Base-by-base conservation (phyloP, 2,888 invertebrate species). In the Frankliniella fusca region DNA sequence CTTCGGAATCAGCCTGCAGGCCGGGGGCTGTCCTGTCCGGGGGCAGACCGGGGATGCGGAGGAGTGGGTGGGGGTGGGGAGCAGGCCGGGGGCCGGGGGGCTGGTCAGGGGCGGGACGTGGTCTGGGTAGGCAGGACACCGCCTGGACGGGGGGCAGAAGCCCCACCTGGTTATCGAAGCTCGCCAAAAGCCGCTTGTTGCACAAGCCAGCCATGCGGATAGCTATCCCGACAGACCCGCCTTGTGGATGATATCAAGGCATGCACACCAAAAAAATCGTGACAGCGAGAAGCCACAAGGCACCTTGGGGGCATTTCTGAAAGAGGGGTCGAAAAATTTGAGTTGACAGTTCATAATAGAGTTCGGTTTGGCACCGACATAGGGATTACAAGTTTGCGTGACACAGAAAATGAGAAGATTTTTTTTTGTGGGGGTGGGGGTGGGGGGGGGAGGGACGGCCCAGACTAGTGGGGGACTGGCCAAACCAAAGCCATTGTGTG, bases 371-470 rank as follows among this genome's bases (percentile, higher is more conserved):
- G 12, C 7, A 80, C 80, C 38, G 38, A 12, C 1, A 50, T 23
- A 15, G n/a, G 5, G 20, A 80, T 23, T 27, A 80, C 15, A 65
- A 54, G 70, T 54, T 50, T 48, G 79, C 61, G 23, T 76, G 70
- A 80, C 61, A 38, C 65, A 27, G 20, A 28, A 27, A 15, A 38
- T 76, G 76, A 49, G 80, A 48, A 15, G 80, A 28, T 9, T 8
- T 27, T 81, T 83, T 65, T 80, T 15, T 65, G 81, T 80, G 61
- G 48, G 81, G n/a, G 83, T 80, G 38, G 61, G n/a, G 80, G 50
- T 28, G 80, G 15, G 23, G 82, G 81, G 82, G 28, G 50, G 81
- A 23, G 80, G 54, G 61, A 61, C 12, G 76, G 82, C 49, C 54
- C 38, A 27, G 49, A 38, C 23, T 11, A 20, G 48, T 18, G 11